Conservation (phyloP, 2,888 invertebrate species). For the Drosophila pegasa region DNA sequence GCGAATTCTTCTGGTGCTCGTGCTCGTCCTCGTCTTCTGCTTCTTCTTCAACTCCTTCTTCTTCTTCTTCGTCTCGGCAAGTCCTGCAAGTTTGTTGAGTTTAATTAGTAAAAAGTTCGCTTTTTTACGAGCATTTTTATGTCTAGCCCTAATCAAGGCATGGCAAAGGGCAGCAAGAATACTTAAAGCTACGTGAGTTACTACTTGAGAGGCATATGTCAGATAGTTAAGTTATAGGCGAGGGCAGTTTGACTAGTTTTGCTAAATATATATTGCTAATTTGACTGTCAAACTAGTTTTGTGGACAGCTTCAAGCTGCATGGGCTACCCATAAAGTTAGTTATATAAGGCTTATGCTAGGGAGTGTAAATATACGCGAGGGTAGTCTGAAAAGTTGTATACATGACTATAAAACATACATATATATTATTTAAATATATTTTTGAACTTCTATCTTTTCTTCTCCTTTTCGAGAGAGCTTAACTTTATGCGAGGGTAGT, state of each 20-base stretch:
- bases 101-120: conserved; percentile 37
- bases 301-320: background rate
- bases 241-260: conserved; percentile 1
- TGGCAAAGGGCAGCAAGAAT: background rate
- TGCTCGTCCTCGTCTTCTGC: conserved; percentile 12
- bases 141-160: conserved; percentile 15
- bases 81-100: conserved; percentile 41
- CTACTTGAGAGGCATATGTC: background rate
- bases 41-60: background rate
- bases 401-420: too few relatives aligned
- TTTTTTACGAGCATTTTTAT: conserved; percentile 22
- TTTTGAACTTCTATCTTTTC: too few relatives aligned
- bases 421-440: too few relatives aligned
- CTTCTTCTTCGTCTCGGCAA: background rate
- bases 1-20: conserved; percentile 48
- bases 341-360: background rate
- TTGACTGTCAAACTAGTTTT: too few relatives aligned
- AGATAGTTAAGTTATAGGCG: conserved; percentile 3
- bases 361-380: background rate
- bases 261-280: background rate
- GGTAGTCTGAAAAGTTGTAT: too few relatives aligned
- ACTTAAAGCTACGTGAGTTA: conserved; percentile 16
- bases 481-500: background rate
- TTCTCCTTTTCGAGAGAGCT: too few relatives aligned
- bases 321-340: background rate